phyloP scores from a whole-genome alignment of 2,797 vertebrate species.

The Typhlichthys subterraneus region DNA sequence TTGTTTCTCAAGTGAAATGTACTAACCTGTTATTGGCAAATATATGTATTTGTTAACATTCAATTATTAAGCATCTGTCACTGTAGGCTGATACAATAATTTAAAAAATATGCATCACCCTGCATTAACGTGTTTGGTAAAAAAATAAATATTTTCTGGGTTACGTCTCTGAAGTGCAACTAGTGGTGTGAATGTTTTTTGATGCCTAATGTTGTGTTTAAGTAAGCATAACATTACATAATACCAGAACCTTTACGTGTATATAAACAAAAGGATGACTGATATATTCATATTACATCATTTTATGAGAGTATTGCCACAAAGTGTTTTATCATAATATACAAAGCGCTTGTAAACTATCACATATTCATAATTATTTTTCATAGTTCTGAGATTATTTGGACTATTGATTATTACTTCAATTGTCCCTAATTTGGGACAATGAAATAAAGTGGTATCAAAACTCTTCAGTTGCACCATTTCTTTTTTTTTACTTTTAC shows the following conservation, averaged over 20 bases:
- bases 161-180: conserved; percentile 35
- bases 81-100: background rate
- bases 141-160: conserved; percentile 22
- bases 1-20: conserved; percentile 16
- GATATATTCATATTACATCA: background rate
- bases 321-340: no score
- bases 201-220: conserved; percentile 35
- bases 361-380: no score
- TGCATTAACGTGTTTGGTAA: conserved; percentile 20
- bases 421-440: no score
- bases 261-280: conserved; percentile 20
- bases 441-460: background rate
- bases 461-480: conserved; percentile 1
- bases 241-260: conserved; percentile 24
- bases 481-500: conserved; percentile 12
- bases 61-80: background rate
- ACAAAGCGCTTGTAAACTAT: no score
- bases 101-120: conserved; percentile 7
- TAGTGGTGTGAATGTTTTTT: conserved; percentile 11
- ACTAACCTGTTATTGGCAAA: conserved; percentile 8
- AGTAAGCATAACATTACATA: conserved; percentile 28
- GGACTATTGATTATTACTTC: no score
- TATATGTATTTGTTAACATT: conserved; percentile 16
- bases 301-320: background rate
- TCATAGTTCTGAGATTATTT: no score